These are phyloP conservation scores for Ptiloglossa arizonensis DNA, from an alignment of 1,140 invertebrate species.

Conservation along the genomic window DNA sequence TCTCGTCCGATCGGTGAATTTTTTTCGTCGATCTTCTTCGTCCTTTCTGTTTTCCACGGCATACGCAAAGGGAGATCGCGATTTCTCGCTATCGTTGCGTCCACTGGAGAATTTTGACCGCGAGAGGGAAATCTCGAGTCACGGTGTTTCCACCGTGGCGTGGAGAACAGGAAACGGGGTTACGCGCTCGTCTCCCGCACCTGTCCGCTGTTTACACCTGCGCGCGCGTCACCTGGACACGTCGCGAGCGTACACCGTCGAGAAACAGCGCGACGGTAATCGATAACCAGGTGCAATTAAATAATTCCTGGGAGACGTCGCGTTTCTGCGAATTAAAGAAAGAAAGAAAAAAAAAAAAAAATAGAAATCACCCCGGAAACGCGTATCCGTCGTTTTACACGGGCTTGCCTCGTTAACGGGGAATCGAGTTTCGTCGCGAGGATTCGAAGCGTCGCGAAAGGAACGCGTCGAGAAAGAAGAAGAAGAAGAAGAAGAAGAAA, in stretches of 20 bases:
- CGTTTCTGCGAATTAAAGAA: not conserved
- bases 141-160: conserved; percentile 58
- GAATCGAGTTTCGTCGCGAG: not conserved
- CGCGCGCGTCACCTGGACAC: conserved; percentile 30
- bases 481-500: not conserved
- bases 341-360: no score
- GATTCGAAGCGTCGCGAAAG: not conserved
- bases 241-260: not conserved
- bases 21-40: conserved; percentile 18
- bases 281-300: conserved; percentile 9
- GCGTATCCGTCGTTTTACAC: not conserved
- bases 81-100: no score
- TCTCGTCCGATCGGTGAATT: not conserved
- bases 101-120: no score
- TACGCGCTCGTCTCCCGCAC: conserved; percentile 32
- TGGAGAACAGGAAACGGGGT: conserved; percentile 29
- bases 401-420: not conserved
- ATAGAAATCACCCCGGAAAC: not conserved
- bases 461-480: not conserved
- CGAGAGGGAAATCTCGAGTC: conserved; percentile 65
- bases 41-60: conserved; percentile 51
- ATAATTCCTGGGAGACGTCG: not conserved
- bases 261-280: not conserved
- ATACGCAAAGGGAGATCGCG: no score
- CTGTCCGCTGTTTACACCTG: conserved; percentile 48